phyloP scores from a whole-genome alignment of 1,140 invertebrate genomes.

The Drosophila ambigua region DNA sequence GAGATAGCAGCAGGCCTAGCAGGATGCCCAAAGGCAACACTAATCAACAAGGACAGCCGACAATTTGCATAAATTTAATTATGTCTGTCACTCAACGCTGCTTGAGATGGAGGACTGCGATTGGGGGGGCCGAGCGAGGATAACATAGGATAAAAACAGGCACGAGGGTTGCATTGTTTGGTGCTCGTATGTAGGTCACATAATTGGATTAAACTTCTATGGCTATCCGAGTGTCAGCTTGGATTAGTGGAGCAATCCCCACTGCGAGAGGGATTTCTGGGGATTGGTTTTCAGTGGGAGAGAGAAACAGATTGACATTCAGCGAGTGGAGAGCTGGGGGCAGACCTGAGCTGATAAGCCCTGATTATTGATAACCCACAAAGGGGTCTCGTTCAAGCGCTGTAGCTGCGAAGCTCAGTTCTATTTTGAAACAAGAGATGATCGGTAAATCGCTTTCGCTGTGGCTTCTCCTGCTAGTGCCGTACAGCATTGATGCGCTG shows the following conservation, averaged over 20 bases:
- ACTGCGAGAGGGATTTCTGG: neutral
- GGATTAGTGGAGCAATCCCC: conserved; percentile 26
- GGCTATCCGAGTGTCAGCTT: conserved; percentile 13
- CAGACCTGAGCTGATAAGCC: conserved; percentile 22
- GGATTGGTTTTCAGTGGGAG: neutral
- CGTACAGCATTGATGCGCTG: neutral
- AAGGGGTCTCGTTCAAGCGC: too few relatives aligned
- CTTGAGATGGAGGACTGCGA: conserved; percentile 36
- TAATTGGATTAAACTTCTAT: conserved; percentile 47
- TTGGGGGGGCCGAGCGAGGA: conserved; percentile 23
- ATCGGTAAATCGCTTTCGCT: neutral
- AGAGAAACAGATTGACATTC: too few relatives aligned
- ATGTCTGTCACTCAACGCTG: conserved; percentile 2
- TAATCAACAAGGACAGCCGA: conserved; percentile 32
- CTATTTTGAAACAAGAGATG: conserved; percentile 22
- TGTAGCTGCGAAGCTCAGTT: conserved; percentile 9
- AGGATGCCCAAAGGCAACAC: conserved; percentile 6
- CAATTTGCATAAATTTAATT: conserved; percentile 63
- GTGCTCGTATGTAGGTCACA: conserved; percentile 10
- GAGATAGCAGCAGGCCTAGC: neutral
- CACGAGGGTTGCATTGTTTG: conserved; percentile 15
- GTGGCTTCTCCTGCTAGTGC: conserved; percentile 11
- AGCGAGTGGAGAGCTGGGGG: neutral
- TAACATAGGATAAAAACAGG: conserved; percentile 6
- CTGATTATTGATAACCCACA: conserved; percentile 7